Evolutionary conservation across 2,888 invertebrate genomes (phyloP).

Genomic region (Hydraecia micacea): DNA sequence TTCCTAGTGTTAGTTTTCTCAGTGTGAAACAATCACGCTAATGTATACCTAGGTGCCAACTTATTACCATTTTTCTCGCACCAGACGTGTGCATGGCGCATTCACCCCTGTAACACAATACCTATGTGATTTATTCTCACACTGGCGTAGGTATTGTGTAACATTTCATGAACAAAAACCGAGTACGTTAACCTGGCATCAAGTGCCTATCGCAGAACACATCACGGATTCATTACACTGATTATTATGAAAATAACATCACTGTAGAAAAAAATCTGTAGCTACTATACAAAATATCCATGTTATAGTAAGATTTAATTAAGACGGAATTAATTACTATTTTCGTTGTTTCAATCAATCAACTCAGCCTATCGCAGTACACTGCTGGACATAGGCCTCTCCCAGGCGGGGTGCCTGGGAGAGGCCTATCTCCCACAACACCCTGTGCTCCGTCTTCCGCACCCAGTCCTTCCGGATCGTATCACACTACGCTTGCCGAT

Average conservation of each 20-base stretch:
- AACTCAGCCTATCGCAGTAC: neutral
- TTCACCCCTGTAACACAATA: conserved; percentile 50
- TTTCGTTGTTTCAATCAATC: neutral
- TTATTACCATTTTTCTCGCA: conserved; percentile 47
- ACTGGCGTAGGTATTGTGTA: conserved; percentile 51
- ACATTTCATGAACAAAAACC: conserved; percentile 54
- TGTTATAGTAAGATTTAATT: neutral
- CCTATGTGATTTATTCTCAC: conserved; percentile 57
- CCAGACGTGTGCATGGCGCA: conserved; percentile 34
- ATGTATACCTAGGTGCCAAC: neutral
- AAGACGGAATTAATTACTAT: neutral
- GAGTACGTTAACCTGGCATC: conserved; percentile 57
- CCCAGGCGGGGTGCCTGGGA: no score
- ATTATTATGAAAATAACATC: conserved; percentile 37
- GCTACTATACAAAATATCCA: neutral
- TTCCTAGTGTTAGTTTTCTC: neutral
- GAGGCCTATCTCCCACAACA: no score
- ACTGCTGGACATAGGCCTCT: neutral
- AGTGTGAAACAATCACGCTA: neutral
- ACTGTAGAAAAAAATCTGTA: conserved; percentile 25
- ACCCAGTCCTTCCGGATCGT: neutral
- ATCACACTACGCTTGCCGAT: neutral
- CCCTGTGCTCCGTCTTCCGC: neutral
- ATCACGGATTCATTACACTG: conserved; percentile 42
- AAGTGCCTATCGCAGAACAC: conserved; percentile 33